phyloP scores from a whole-genome alignment of 2,113 vertebrate genomes.

The Microcebus ravelobensis region DNA sequence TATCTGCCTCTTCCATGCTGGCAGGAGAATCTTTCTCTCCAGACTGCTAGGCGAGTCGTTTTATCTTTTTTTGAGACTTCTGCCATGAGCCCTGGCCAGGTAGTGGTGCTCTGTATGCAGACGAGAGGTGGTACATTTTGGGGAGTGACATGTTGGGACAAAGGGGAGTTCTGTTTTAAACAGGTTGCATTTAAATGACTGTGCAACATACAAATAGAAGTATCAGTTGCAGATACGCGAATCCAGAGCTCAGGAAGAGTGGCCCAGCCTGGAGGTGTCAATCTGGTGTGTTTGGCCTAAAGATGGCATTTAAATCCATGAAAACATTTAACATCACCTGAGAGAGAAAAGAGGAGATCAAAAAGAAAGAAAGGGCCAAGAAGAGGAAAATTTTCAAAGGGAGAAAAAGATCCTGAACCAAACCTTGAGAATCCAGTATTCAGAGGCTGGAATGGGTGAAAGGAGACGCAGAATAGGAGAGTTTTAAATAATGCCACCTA shows the following conservation, averaged over 20 bases:
- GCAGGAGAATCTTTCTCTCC: not conserved
- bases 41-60: not conserved
- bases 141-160: not conserved
- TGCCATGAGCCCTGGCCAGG: not conserved
- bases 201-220: not conserved
- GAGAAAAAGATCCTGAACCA: not conserved
- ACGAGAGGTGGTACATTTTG: not conserved
- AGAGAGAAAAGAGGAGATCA: not conserved
- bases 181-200: not conserved
- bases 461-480: not conserved
- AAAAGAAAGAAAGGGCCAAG: not conserved
- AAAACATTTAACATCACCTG: not conserved
- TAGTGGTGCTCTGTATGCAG: not conserved
- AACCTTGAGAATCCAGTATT: not conserved
- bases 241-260: not conserved
- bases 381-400: not conserved
- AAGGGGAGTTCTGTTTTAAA: not conserved
- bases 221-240: not conserved
- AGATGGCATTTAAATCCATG: not conserved
- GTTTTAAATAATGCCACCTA: not conserved
- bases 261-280: not conserved
- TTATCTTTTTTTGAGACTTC: not conserved
- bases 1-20: not conserved
- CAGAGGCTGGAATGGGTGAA: not conserved
- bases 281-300: not conserved